Evolutionary conservation across 2,797 vertebrate species (phyloP).

Genomic region (Remorina albescens): DNA sequence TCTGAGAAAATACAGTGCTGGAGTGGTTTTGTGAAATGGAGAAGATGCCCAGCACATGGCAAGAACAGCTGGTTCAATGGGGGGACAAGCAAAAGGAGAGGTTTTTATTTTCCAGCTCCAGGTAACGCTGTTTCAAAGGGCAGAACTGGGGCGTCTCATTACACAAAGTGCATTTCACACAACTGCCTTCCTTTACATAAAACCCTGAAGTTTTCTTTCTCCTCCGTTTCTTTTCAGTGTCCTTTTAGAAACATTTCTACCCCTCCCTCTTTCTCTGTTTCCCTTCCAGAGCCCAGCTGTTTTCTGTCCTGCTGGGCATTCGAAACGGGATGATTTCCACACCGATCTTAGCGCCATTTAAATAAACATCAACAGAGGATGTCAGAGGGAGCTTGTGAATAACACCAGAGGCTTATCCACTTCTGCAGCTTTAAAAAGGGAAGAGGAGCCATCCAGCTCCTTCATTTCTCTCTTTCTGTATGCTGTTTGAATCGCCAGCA

Average conservation of each 20-base stretch:
- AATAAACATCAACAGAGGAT: conserved; percentile 81
- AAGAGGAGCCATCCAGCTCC: conserved; percentile 66
- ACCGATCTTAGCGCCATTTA: conserved; percentile 71
- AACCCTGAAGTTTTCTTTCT: conserved; percentile 46
- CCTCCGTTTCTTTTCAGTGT: conserved; percentile 24
- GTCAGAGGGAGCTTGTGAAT: conserved; percentile 74
- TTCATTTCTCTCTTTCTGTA: conserved; percentile 55
- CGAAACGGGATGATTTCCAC: conserved; percentile 71
- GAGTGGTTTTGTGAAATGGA: conserved; percentile 61
- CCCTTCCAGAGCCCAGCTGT: conserved; percentile 70
- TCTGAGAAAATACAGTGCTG: conserved; percentile 57
- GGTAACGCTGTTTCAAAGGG: conserved; percentile 70
- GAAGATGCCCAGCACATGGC: conserved; percentile 34
- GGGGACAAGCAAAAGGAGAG: conserved; percentile 45
- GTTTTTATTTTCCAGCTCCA: conserved; percentile 70
- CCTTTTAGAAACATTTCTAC: conserved; percentile 37
- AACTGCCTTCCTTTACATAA: conserved; percentile 66
- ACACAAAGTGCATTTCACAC: conserved; percentile 71
- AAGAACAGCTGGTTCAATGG: conserved; percentile 40
- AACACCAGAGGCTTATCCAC: conserved; percentile 81
- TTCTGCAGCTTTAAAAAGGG: conserved; percentile 66
- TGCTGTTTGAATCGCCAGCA: conserved; percentile 73
- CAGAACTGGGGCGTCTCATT: conserved; percentile 67
- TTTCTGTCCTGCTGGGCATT: conserved; percentile 70
- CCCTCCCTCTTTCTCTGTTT: conserved; percentile 44